phyloP scores from a whole-genome alignment of 37 sponge, comb jelly and placozoan genomes.

The Diacarnus erythraeanus region DNA sequence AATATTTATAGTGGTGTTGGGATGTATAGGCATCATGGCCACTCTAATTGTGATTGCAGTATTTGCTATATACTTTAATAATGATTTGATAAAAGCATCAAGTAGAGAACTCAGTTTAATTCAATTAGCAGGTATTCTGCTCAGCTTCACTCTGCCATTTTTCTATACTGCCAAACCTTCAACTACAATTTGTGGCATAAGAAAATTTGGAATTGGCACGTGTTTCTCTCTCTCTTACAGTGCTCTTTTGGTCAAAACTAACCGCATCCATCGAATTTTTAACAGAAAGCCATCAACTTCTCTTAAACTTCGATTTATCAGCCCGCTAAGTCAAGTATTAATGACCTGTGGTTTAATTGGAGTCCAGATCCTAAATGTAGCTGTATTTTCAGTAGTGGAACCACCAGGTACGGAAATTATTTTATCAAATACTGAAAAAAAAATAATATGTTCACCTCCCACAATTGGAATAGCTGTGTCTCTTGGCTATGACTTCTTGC shows the following conservation, averaged over 20 bases:
- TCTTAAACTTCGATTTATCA: slow-evolving; percentile 10
- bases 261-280: slow-evolving; percentile 64
- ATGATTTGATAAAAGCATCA: slow-evolving; percentile 59
- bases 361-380: slow-evolving; percentile 40
- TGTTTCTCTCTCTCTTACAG: slow-evolving; percentile 50
- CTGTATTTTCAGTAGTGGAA: slow-evolving; percentile 26
- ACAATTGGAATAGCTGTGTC: slow-evolving; percentile 18
- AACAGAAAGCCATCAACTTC: slow-evolving; percentile 9
- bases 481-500: slow-evolving; percentile 40
- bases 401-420: slow-evolving; percentile 1
- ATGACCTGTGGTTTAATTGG: slow-evolving; percentile 46
- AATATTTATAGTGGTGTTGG: slow-evolving; percentile 42
- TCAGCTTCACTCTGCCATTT: slow-evolving; percentile 58
- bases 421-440: background rate
- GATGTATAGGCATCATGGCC: slow-evolving; percentile 34
- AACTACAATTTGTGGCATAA: slow-evolving; percentile 38
- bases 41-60: slow-evolving; percentile 31
- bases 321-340: slow-evolving; percentile 46
- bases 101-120: slow-evolving; percentile 70
- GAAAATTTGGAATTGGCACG: slow-evolving; percentile 41
- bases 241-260: slow-evolving; percentile 64
- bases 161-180: slow-evolving; percentile 42
- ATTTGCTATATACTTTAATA: slow-evolving; percentile 36
- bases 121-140: slow-evolving; percentile 47
- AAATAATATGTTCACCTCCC: slow-evolving; percentile 12